phyloP scores from a whole-genome alignment of 1,140 invertebrate genomes.

The Brachionus sp. region DNA sequence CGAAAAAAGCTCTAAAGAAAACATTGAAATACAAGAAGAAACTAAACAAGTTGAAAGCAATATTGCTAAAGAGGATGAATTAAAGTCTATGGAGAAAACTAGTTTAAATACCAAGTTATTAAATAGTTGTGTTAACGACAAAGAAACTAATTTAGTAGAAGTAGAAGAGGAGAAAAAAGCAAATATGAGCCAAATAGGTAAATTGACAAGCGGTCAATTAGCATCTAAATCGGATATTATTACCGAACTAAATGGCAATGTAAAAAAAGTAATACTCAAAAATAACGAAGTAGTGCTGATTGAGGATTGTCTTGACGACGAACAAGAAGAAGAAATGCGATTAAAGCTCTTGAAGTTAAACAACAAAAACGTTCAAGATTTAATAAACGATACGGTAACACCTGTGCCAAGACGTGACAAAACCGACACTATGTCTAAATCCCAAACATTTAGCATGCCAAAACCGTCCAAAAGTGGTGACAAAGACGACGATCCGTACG shows the following conservation, averaged over 20 bases:
- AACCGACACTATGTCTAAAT: constrained; percentile 8
- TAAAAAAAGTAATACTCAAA: constrained; percentile 38
- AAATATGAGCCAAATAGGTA: not conserved
- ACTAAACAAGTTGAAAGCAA: not conserved
- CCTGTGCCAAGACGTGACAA: not conserved
- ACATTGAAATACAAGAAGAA: constrained; percentile 38
- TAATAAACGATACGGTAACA: not conserved
- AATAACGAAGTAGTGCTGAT: constrained; percentile 19
- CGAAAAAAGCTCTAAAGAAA: not conserved
- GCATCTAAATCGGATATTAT: not conserved
- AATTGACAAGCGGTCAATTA: not conserved
- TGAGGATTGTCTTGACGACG: constrained; percentile 26
- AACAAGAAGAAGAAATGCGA: constrained; percentile 5
- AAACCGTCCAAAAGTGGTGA: not conserved
- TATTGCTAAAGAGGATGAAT: not conserved
- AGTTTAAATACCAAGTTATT: not conserved
- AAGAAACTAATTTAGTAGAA: not conserved
- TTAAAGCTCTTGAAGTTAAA: not conserved
- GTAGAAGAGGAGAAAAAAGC: not conserved
- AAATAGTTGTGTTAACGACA: not conserved
- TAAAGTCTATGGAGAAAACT: not conserved
- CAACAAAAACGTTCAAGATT: not conserved
- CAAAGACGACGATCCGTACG: constrained; percentile 39
- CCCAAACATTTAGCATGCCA: not conserved
- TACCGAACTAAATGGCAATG: not conserved